phyloP scores from a whole-genome alignment of 2,888 invertebrate species.

The Pterostichus madidus region DNA sequence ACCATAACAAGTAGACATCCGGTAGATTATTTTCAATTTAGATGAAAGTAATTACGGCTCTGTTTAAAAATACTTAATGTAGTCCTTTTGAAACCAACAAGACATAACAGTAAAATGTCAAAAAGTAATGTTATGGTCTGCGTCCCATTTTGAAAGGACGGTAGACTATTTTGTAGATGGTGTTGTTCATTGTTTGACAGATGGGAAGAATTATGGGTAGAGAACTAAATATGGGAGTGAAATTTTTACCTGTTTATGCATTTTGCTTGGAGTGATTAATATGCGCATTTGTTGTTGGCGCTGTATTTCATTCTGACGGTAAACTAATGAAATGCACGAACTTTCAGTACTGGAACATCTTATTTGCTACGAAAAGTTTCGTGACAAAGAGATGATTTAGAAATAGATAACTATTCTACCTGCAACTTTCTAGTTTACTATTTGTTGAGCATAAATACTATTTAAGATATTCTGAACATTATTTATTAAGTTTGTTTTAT shows the following conservation, averaged over 20 bases:
- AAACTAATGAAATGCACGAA: constrained; percentile 37
- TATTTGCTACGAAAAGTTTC: constrained; percentile 28
- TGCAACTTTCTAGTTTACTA: too few relatives aligned
- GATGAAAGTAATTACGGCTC: too few relatives aligned
- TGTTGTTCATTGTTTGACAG: constrained; percentile 28
- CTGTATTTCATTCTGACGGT: constrained; percentile 16
- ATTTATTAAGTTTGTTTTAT: too few relatives aligned
- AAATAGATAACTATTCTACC: constrained; percentile 14
- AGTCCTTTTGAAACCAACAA: too few relatives aligned
- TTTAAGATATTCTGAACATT: too few relatives aligned
- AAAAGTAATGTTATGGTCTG: too few relatives aligned
- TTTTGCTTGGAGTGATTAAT: constrained; percentile 37
- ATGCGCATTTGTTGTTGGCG: constrained; percentile 13
- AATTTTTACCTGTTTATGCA: constrained; percentile 44
- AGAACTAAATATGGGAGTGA: constrained; percentile 13
- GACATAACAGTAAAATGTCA: too few relatives aligned
- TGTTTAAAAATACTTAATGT: too few relatives aligned
- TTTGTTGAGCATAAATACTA: too few relatives aligned
- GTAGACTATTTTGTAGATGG: background rate
- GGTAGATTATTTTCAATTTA: too few relatives aligned
- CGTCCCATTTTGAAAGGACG: background rate
- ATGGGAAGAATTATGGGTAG: constrained; percentile 21
- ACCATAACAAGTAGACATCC: too few relatives aligned
- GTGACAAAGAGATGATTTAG: constrained; percentile 30
- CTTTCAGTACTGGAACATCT: background rate